phyloP scores from a whole-genome alignment of 2,113 vertebrate genomes.

The Callospermophilus lateralis region DNA sequence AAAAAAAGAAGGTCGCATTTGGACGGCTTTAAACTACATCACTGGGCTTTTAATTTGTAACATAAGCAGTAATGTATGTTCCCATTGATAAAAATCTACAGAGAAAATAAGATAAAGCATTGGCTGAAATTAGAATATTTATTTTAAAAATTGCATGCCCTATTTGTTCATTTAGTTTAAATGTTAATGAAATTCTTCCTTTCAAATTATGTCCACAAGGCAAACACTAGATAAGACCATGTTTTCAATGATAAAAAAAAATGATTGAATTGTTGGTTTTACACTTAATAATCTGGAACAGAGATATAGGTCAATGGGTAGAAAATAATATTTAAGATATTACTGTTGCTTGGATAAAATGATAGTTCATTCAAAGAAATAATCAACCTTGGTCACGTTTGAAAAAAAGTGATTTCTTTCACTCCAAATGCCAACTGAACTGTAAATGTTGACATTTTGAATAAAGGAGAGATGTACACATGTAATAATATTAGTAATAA shows the following conservation, averaged over 20 bases:
- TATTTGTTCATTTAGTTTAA: slow-evolving; percentile 74
- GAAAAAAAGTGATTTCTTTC: slow-evolving; percentile 43
- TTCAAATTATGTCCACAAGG: slow-evolving; percentile 80
- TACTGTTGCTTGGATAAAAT: slow-evolving; percentile 68
- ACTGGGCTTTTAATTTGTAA: slow-evolving; percentile 43
- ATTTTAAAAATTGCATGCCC: slow-evolving; percentile 77
- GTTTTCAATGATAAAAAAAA: slow-evolving; percentile 75
- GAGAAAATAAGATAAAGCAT: slow-evolving; percentile 53
- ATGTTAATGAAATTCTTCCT: slow-evolving; percentile 83
- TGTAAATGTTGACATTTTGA: slow-evolving; percentile 68
- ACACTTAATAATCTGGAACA: slow-evolving; percentile 72
- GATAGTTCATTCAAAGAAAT: slow-evolving; percentile 70
- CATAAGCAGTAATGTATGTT: slow-evolving; percentile 27
- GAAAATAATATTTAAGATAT: slow-evolving; percentile 63
- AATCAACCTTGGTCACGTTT: slow-evolving; percentile 42
- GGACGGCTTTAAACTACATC: slow-evolving; percentile 45
- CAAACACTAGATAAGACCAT: slow-evolving; percentile 80
- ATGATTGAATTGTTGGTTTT: slow-evolving; percentile 75
- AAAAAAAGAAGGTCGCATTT: not conserved
- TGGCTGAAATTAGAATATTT: slow-evolving; percentile 77
- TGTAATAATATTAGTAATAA: not conserved
- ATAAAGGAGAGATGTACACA: slow-evolving; percentile 44
- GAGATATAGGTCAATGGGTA: slow-evolving; percentile 63
- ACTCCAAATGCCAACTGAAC: slow-evolving; percentile 63
- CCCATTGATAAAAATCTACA: slow-evolving; percentile 61